A percentile compares a stretch with the other conserved stretches of the same genome.
These are phyloP conservation scores for Mactromeris polynyma DNA, from an alignment of 2,888 invertebrate genomes.

Conservation along the genomic window DNA sequence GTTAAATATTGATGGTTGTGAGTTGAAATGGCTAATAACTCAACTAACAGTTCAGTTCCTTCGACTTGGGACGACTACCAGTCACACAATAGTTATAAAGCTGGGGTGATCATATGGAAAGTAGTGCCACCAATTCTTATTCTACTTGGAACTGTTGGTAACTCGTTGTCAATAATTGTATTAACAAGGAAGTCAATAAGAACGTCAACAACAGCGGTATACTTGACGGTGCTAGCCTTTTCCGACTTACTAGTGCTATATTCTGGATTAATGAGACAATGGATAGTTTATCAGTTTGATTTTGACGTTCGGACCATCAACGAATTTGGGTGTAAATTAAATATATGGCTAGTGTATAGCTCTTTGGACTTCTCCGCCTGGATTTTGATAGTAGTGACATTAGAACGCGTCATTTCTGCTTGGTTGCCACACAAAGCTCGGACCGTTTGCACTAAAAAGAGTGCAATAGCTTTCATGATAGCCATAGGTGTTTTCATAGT, in stretches of 20 bases:
- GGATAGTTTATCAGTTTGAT: slow-evolving; percentile 65
- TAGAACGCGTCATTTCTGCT: slow-evolving; percentile 79
- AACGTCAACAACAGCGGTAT: slow-evolving; percentile 75
- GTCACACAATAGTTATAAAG: slow-evolving; percentile 57
- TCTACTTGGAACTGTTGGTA: slow-evolving; percentile 80
- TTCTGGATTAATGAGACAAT: slow-evolving; percentile 79
- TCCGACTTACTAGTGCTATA: slow-evolving; percentile 79
- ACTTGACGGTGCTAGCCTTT: slow-evolving; percentile 76
- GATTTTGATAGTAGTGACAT: slow-evolving; percentile 83
- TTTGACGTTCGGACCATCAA: slow-evolving; percentile 73
- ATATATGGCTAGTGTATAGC: slow-evolving; percentile 78
- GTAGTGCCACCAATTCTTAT: slow-evolving; percentile 78
- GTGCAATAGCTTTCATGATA: slow-evolving; percentile 58
- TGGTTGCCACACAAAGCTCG: slow-evolving; percentile 78
- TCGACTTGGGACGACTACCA: neutral
- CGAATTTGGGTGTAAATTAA: slow-evolving; percentile 72
- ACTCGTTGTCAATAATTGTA: slow-evolving; percentile 75
- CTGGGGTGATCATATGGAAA: slow-evolving; percentile 70
- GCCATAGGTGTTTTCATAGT: slow-evolving; percentile 65
- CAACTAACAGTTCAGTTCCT: neutral
- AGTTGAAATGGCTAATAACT: slow-evolving; percentile 8
- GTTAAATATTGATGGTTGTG: neutral
- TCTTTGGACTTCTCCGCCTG: slow-evolving; percentile 81
- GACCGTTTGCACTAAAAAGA: slow-evolving; percentile 68
- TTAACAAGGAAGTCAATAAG: slow-evolving; percentile 74